Percentiles rank a stretch among this genome's conserved stretches.
Evolutionary conservation across 2,888 invertebrate genomes (phyloP).

Genomic region (Ormyrus nitidulus): DNA sequence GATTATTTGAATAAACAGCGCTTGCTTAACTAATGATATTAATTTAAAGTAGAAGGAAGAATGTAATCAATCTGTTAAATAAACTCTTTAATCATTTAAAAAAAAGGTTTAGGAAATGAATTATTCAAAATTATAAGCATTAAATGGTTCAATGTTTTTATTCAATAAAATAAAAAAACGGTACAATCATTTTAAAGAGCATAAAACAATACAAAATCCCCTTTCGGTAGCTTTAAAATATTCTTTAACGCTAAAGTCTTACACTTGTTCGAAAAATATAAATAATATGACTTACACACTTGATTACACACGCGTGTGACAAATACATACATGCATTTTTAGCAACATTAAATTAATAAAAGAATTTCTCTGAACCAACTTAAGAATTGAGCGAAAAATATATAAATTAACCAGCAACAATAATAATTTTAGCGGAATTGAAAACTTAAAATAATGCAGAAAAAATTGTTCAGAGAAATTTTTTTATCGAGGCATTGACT

Average conservation of each 20-base stretch:
- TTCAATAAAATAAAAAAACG: conserved; percentile 51
- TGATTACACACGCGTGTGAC: conserved; percentile 31
- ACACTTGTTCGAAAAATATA: conserved; percentile 48
- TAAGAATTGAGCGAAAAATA: background rate
- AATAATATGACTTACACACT: conserved; percentile 49
- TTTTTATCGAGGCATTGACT: conserved; percentile 23
- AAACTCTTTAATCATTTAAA: no score
- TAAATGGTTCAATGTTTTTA: conserved; percentile 45
- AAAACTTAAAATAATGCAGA: background rate
- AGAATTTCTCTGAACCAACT: conserved; percentile 41
- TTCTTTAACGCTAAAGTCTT: conserved; percentile 36
- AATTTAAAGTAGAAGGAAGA: no score
- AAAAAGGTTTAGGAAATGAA: conserved; percentile 19
- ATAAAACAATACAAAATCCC: conserved; percentile 37
- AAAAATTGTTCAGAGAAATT: conserved; percentile 33
- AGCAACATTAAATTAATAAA: conserved; percentile 30
- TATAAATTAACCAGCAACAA: background rate
- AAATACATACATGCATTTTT: conserved; percentile 44
- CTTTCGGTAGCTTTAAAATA: conserved; percentile 34
- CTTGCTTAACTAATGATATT: no score
- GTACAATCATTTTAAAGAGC: conserved; percentile 25
- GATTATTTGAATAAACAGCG: no score
- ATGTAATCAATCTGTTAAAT: no score
- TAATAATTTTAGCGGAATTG: conserved; percentile 1
- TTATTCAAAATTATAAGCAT: conserved; percentile 14